Base-by-base conservation (phyloP, 2,113 vertebrate species). In the Rhinoptilus africanus region DNA sequence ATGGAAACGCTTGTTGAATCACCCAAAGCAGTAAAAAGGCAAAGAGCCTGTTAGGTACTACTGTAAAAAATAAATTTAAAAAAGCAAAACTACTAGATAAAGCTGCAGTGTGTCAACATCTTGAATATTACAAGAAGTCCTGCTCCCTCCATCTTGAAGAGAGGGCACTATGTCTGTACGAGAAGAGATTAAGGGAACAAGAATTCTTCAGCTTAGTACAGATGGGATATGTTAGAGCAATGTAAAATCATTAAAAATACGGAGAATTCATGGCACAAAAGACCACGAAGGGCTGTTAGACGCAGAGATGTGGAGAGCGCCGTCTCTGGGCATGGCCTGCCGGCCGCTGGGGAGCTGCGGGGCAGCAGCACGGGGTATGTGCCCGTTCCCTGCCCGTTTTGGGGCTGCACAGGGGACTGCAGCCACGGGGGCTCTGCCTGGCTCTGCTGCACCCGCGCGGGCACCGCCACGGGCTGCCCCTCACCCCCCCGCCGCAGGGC, bases 361-460 rank as follows among this genome's bases (percentile, higher is more conserved):
- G 23, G 56, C 12, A 43, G 41, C 43, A 53, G 35, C 39, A 2
- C 14, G 2, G 12, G 12, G 45, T n/a, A 19, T 50, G n/a, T 63
- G 37, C 48, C 63, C 27, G 13, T 9, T 59, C 30, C 37, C 47
- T 23, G 14, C 20, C 5, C 19, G 1, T 48, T 84, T 68, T 32
- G 54, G 53, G 59, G 26, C 63, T 26, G n/a, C 16, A 6, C n/a
- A n/a, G 43, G 34, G 30, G 34, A 60, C 26, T 32, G 66, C 35
- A 41, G 54, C 18, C 20, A 8, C 2, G 30, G 24, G 12, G 45
- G n/a, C 8, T 45, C 47, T 80, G 81, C 41, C 9, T 1, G 1
- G 12, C 4, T 24, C 37, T 43, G 64, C 11, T 18, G 56, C 69
- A 60, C 75, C 24, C 6, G 2, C 0, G 0, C 14, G 41, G 28